Evolutionary conservation across 2,113 vertebrate genomes (phyloP), one percentile per base, ranked within the genome.

Genomic region (Gallinago paraguaiae): DNA sequence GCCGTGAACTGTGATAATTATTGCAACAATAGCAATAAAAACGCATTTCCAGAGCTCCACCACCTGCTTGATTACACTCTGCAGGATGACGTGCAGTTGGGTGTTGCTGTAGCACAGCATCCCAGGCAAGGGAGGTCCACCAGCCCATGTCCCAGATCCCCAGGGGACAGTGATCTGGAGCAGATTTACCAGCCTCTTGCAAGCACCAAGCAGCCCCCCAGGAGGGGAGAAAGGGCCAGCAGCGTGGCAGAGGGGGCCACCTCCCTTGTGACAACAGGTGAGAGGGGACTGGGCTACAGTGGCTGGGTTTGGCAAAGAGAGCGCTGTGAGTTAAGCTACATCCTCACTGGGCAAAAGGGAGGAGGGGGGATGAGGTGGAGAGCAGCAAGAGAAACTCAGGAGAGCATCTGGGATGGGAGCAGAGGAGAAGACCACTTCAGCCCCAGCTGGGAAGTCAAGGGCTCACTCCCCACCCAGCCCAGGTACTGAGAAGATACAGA

Each of bases 221-320:
- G 5, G 17, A 65, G 23, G 24, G 14, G 23, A 15, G 17, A 68
- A 53, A 37, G 20, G 64, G 71, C 43, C 3, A 3, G 61, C 51
- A 48, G 61, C 2, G 1, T 35, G 60, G 50, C 31, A 24, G 71
- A 27, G 27, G 13, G 27, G 19, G 41, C 7, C 28, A 64, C 57
- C 19, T 30, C n/a, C 57, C 18, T 23, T 1, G 1, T 23, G 48
- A 56, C 41, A 41, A 28, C 18, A 72, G 86, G 30, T 3, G 0
- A 65, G 30, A 18, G 8, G 31, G 33, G 19, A 35, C 37, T 2
- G 30, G 18, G n/a, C 43, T 9, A 0, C 24, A 1, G 0, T 1
- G 0, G 56, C 19, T 4, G 1, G 17, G 14, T 19, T 43, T 2
- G 6, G 53, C 31, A 51, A 51, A 51, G 35, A 25, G 37, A n/a